Evolutionary conservation across 2,113 vertebrate genomes (phyloP).

Genomic region (Bubo blakistoni): DNA sequence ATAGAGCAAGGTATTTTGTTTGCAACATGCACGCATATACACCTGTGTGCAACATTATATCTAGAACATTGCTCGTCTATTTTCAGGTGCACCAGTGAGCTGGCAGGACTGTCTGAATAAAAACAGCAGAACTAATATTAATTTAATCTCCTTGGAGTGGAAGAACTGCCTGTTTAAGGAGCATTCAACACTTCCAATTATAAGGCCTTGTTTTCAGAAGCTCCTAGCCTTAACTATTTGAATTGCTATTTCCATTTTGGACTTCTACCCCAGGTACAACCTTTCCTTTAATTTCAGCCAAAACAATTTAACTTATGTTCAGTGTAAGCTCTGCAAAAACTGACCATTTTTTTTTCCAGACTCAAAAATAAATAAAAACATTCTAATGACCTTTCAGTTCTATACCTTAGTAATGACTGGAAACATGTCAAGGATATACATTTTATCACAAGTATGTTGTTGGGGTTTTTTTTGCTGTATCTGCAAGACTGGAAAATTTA

Average conservation of each 20-base stretch:
- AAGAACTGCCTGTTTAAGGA: not conserved
- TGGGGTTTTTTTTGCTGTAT: not conserved
- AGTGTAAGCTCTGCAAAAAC: not conserved
- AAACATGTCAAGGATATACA: not conserved
- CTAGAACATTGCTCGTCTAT: not conserved
- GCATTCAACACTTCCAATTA: not conserved
- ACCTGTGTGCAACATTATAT: fast-evolving
- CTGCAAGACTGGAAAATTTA: not conserved
- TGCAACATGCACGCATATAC: not conserved
- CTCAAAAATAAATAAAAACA: not conserved
- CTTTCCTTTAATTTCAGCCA: not conserved
- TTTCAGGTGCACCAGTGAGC: not conserved
- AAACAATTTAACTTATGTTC: not conserved
- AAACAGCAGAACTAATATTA: not conserved
- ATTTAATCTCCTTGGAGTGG: not conserved
- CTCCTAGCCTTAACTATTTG: not conserved
- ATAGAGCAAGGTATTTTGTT: not conserved
- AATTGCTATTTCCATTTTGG: not conserved
- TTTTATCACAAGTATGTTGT: not conserved
- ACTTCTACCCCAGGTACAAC: not conserved
- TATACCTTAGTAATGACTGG: not conserved
- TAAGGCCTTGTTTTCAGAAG: not conserved
- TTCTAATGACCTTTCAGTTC: not conserved
- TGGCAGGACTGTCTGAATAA: not conserved
- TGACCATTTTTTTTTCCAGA: not conserved